Conservation (phyloP, 2,113 vertebrate species). For the Albula goreensis region DNA sequence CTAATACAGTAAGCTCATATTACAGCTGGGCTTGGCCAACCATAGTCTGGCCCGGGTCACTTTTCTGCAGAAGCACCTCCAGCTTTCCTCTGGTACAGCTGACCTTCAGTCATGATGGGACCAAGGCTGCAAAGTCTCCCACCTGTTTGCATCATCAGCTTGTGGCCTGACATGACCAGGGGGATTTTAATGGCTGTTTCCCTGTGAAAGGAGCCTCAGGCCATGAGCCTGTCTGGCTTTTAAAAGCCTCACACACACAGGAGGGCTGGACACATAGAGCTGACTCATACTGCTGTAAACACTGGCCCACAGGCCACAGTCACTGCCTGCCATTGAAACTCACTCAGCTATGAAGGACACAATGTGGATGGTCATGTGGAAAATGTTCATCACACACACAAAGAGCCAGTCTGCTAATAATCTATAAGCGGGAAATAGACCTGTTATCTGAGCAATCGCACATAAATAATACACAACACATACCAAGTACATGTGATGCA, state of each 20-base stretch:
- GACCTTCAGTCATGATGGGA: no score
- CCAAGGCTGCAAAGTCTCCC: no score
- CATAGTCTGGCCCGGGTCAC: no score
- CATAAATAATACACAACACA: background rate
- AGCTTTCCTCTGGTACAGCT: no score
- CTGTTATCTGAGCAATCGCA: background rate
- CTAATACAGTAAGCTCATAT: no score
- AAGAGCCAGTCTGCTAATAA: background rate
- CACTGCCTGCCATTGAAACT: background rate
- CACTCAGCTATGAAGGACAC: background rate
- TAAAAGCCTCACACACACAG: background rate
- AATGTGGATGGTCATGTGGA: background rate
- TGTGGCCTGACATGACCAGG: background rate
- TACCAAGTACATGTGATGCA: background rate
- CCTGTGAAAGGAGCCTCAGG: background rate
- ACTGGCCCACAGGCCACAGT: background rate
- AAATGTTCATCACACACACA: background rate
- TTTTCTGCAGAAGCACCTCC: no score
- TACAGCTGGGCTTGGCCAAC: no score
- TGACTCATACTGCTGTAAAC: background rate
- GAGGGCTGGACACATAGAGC: background rate
- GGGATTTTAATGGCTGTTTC: no score
- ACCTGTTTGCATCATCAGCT: background rate
- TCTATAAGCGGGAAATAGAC: background rate
- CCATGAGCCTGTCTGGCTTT: background rate